Evolutionary conservation across 2,888 invertebrate species (phyloP).

Genomic region (Drosophila pseudotakahashii): DNA sequence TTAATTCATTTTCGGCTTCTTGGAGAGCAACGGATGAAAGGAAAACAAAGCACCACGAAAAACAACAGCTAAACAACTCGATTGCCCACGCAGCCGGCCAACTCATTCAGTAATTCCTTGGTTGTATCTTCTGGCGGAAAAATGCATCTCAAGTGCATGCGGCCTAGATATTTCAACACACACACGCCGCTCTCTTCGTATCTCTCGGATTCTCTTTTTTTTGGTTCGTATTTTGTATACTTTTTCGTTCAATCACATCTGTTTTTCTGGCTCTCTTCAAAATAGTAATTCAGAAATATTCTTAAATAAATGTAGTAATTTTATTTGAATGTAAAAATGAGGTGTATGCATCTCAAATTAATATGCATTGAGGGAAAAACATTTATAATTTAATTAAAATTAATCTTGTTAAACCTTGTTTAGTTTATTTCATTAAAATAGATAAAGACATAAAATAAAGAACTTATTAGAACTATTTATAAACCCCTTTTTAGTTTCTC

Average conservation of each 20-base stretch:
- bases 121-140: constrained; percentile 13
- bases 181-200: constrained; percentile 4
- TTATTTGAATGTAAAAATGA: too few species aligned
- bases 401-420: too few species aligned
- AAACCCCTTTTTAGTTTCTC: background rate
- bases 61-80: constrained; percentile 39
- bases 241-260: constrained; percentile 12
- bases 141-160: constrained; percentile 38
- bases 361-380: too few species aligned
- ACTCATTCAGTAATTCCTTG: constrained; percentile 23
- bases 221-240: background rate
- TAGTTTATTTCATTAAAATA: background rate
- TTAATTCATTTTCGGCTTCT: constrained; percentile 62
- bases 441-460: background rate
- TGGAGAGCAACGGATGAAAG: constrained; percentile 19
- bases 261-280: background rate
- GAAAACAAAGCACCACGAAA: background rate
- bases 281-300: background rate
- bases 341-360: too few species aligned
- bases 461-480: background rate
- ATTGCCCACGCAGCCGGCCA: constrained; percentile 57
- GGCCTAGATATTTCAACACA: constrained; percentile 25
- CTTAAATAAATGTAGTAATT: background rate
- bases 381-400: too few species aligned
- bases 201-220: constrained; percentile 12